Evolutionary conservation across 2,113 vertebrate species (phyloP), one percentile per base, ranked within the genome.

Genomic region (Etheostoma cragini): DNA sequence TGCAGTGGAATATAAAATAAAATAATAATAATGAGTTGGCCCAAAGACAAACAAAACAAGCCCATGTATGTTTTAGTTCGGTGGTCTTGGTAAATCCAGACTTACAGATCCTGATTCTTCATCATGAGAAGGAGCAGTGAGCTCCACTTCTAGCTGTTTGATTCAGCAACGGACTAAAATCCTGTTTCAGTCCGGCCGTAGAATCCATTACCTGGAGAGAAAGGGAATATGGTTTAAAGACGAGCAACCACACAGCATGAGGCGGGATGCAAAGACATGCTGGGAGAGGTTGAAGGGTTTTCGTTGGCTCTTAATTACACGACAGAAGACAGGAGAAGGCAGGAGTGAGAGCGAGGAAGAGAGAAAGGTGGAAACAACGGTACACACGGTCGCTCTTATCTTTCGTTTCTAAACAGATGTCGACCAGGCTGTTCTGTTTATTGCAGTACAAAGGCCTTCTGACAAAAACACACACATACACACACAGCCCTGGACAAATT

Each of bases 401-500:
- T 89, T 60, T 70, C 42, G 61, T 85, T 88, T 89, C 87, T 75
- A 90, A 94, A 89, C 94, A 94, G 93, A 93, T 92, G 93, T 94
- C 91, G 83, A 73, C 88, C 90, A 87, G 92, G 89, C 89, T 91
- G 89, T 89, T 94, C 87, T 81, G 85, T 93, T 91, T 89, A 90
- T 87, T 86, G 88, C 89, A 78, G 91, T 81, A 94, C 91, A 94
- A 93, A 94, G 93, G 87, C 88, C 87, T 81, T 87, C 88, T 88
- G 80, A 87, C 85, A 83, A 82, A 86, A 80, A 76, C 76, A 82
- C 75, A 61, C 64, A 53, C 73, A 58, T 26, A 26, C 26, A 26
- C 68, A 70, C 76, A 78, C 87, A 88, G 74, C 80, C 76, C 87
- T 6, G 72, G 86, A 85, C 89, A 97, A 98, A 97, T 98, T 97